These are phyloP conservation scores for Euspilapteryx auroguttella DNA, from an alignment of 2,888 invertebrate genomes.

Conservation along the genomic window DNA sequence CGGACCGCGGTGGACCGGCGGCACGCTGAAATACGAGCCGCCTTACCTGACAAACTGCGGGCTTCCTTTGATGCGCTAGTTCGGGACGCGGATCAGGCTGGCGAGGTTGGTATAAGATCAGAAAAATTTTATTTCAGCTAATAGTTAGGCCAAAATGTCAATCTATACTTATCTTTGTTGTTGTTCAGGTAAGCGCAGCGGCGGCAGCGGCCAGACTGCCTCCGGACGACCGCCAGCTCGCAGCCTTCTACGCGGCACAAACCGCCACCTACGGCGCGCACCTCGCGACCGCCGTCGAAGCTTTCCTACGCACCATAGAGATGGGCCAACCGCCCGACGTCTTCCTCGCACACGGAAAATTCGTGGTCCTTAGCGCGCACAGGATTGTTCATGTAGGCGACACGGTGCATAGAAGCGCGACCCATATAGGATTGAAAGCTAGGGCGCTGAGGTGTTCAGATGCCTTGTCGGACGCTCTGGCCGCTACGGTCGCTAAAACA, in stretches of 20 bases:
- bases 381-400: conserved; percentile 94
- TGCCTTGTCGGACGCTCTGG: conserved; percentile 78
- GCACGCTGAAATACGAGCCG: conserved; percentile 72
- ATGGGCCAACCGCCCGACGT: conserved; percentile 92
- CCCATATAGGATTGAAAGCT: conserved; percentile 71
- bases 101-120: conserved; percentile 55
- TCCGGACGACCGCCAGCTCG: conserved; percentile 79
- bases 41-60: conserved; percentile 71
- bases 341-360: conserved; percentile 92
- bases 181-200: conserved; percentile 49
- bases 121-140: too few species aligned
- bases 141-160: too few species aligned
- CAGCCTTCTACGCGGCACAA: conserved; percentile 87
- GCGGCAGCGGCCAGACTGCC: conserved; percentile 61
- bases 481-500: conserved; percentile 82
- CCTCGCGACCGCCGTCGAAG: conserved; percentile 87
- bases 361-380: conserved; percentile 92
- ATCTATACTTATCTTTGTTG: too few species aligned
- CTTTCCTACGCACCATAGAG: conserved; percentile 88
- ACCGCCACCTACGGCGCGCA: conserved; percentile 82
- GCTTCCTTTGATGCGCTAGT: conserved; percentile 77
- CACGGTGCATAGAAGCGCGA: conserved; percentile 85
- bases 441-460: conserved; percentile 77
- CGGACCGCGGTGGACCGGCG: conserved; percentile 71
- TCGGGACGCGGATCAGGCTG: conserved; percentile 69